phyloP scores from a whole-genome alignment of 2,888 invertebrate species.

The Camptogramma bilineatum region DNA sequence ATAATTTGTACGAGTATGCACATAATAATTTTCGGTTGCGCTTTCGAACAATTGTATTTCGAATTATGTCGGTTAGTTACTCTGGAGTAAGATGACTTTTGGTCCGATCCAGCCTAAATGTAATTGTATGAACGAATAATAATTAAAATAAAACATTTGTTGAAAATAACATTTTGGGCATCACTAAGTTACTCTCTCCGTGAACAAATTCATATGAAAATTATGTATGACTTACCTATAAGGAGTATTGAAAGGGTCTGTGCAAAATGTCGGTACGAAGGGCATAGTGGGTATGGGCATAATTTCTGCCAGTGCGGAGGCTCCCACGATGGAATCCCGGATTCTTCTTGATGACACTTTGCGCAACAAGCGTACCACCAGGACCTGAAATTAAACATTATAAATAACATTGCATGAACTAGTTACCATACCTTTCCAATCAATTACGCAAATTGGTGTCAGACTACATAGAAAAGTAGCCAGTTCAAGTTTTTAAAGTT shows the following conservation, averaged over 20 bases:
- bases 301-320: conserved; percentile 92
- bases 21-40: too few relatives aligned
- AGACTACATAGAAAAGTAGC: conserved; percentile 28
- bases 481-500: conserved; percentile 21
- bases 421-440: conserved; percentile 10
- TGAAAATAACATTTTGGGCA: neutral
- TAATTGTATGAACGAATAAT: neutral
- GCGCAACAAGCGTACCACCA: conserved; percentile 94
- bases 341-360: conserved; percentile 91
- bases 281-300: conserved; percentile 94
- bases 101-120: too few relatives aligned
- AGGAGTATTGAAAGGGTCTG: conserved; percentile 89
- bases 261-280: conserved; percentile 93
- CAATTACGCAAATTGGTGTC: conserved; percentile 18
- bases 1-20: too few relatives aligned
- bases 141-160: neutral
- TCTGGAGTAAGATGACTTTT: too few relatives aligned
- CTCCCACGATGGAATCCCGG: conserved; percentile 91
- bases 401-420: conserved; percentile 14
- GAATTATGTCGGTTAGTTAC: too few relatives aligned
- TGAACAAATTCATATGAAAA: neutral
- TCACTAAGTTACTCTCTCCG: neutral
- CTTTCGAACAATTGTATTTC: too few relatives aligned
- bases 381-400: conserved; percentile 81
- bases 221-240: conserved; percentile 82